Evolutionary conservation across 2,888 invertebrate genomes (phyloP), one percentile per base, ranked within the genome.

Genomic region (Lepidocyrtinus sp.): DNA sequence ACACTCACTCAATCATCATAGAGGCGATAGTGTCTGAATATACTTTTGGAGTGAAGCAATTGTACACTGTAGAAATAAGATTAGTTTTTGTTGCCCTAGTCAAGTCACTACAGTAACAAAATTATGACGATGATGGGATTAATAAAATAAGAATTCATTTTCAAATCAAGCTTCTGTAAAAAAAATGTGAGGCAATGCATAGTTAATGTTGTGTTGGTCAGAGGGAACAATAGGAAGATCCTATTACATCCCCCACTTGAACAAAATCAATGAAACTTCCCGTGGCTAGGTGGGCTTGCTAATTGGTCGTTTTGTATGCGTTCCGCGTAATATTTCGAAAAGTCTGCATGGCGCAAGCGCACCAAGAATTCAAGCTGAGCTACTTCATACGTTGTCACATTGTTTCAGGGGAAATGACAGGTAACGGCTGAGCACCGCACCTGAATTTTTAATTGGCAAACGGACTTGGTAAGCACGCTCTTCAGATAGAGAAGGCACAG

Each of bases 361-460:
- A 46, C 2, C 5, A 12, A 45, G 17, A 61, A 19, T 67, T 72
- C 72, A 67, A 50, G 63, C 70, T 70, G 77, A 27, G 72, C 55
- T 62, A 21, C 67, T 22, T 46, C 19, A 62, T 21, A 7, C 25
- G 59, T 59, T 72, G 61, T 68, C 36, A 68, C 63, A 70, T 70
- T 77, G 63, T 79, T 71, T 73, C 50, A 50, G 17, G 45, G 24
- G 17, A 73, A 79, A 79, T 68, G 46, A 68, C 5, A 36, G 5
- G 45, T 50, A 68, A 61, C 73, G 73, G 22, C 7, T 62, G 62
- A 78, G 71, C 65, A 55, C 68, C 73, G 67, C 64, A 65, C 45
- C 78, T 68, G 78, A 72, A 78, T 78, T 72, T 36, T 62, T 78
- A 78, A 73, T 78, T 78, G 72, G 63, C 62, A 68, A 73, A 64